These are phyloP conservation scores for Meriones psammophilus DNA, from an alignment of 2,797 vertebrate genomes.

Conservation along the genomic window DNA sequence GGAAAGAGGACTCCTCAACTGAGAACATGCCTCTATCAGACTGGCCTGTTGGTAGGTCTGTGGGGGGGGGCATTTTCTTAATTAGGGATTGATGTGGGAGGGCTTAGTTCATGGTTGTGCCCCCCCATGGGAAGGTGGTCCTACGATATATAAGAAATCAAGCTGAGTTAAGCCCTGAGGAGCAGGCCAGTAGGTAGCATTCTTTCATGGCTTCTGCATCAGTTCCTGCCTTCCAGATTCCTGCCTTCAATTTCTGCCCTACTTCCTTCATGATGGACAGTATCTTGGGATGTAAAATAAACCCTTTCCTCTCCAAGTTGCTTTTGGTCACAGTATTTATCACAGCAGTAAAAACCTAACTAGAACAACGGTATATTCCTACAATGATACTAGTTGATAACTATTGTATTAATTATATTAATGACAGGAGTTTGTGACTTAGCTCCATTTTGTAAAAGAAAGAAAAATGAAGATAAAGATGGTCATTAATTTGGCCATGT, in stretches of 20 bases:
- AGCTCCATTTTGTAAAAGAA: conserved; percentile 33
- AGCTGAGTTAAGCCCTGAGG: neutral
- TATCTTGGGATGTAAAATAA: neutral
- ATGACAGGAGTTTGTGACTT: neutral
- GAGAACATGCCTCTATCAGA: neutral
- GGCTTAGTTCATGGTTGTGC: neutral
- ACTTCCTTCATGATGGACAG: neutral
- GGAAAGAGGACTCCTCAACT: neutral
- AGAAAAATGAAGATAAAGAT: conserved; percentile 25
- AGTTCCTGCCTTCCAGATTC: neutral
- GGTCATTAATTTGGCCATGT: neutral
- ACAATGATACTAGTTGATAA: conserved; percentile 28
- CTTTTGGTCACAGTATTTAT: neutral
- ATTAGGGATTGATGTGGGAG: neutral
- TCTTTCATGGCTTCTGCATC: neutral
- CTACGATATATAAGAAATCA: neutral
- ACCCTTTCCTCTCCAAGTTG: neutral
- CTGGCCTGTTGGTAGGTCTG: neutral
- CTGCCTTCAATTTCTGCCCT: neutral
- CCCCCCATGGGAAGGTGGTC: neutral
- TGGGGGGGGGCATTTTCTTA: neutral
- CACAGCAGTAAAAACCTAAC: neutral
- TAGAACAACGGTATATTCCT: neutral
- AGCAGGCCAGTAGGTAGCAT: neutral
- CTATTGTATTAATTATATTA: conserved; percentile 3